phyloP scores from a whole-genome alignment of 1,140 invertebrate genomes.

The Paralvinella palmiformis region DNA sequence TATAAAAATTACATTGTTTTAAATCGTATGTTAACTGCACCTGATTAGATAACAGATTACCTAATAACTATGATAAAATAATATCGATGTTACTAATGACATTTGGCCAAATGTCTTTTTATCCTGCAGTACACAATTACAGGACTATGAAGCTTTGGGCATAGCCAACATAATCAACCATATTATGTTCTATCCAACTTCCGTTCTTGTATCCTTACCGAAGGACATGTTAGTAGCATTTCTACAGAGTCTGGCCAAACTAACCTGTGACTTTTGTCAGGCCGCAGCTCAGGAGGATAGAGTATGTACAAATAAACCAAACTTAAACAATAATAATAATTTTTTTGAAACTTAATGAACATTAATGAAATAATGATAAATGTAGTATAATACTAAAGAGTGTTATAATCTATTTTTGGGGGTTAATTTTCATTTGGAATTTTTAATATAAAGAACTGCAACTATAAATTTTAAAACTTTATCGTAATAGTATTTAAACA shows the following conservation, averaged over 20 bases:
- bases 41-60: no score
- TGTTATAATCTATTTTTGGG: slow-evolving; percentile 1
- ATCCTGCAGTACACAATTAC: slow-evolving; percentile 38
- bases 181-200: slow-evolving; percentile 56
- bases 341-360: no score
- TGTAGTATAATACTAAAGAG: slow-evolving; percentile 6
- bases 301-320: no score
- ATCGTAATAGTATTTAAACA: no score
- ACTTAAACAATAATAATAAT: no score
- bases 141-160: slow-evolving; percentile 50
- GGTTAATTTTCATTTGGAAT: no score
- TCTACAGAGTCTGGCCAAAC: slow-evolving; percentile 61
- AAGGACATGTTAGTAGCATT: slow-evolving; percentile 45
- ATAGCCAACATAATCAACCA: slow-evolving; percentile 52
- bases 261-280: slow-evolving; percentile 71
- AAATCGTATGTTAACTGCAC: no score
- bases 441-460: no score
- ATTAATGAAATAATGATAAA: no score
- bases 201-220: slow-evolving; percentile 51
- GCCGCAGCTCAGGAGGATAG: slow-evolving; percentile 68
- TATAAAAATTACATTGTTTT: no score
- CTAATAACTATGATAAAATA: background rate
- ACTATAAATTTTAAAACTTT: no score
- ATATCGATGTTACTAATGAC: background rate
- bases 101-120: background rate